Percentiles rank a stretch among this genome's conserved stretches.
Evolutionary conservation across 2,797 vertebrate species (phyloP).

Genomic region (Acanthornis magna): DNA sequence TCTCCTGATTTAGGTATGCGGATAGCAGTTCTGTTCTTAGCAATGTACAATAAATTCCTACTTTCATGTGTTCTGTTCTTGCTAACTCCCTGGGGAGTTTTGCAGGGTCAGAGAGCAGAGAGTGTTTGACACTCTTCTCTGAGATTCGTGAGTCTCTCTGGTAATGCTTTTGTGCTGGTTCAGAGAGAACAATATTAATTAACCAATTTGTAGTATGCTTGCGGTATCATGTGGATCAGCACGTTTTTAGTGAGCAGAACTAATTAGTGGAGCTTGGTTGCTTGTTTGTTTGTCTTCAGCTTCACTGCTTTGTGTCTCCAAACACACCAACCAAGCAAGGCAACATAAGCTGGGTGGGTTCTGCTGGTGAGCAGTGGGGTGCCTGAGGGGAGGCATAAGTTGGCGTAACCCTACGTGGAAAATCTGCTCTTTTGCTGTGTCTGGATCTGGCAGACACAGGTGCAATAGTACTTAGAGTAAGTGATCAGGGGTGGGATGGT

Average conservation of each 20-base stretch:
- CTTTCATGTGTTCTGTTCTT: accelerated
- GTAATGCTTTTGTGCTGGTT: background rate
- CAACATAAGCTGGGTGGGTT: accelerated
- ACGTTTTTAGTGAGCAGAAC: background rate
- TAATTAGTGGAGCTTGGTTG: background rate
- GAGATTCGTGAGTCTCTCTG: background rate
- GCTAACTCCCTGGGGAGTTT: background rate
- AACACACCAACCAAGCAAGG: background rate
- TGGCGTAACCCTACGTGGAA: background rate
- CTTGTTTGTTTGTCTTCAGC: background rate
- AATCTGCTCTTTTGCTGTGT: background rate
- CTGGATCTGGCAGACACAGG: accelerated
- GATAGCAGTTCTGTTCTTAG: background rate
- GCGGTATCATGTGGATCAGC: background rate
- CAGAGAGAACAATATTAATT: background rate
- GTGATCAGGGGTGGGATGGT: background rate
- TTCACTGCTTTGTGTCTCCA: background rate
- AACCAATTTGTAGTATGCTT: background rate
- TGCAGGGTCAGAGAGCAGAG: background rate
- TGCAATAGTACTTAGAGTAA: background rate
- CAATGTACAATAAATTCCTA: background rate
- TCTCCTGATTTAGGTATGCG: background rate
- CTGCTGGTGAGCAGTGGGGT: background rate
- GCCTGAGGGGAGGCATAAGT: background rate
- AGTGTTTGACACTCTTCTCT: background rate